Base-by-base conservation (phyloP, 2,113 vertebrate genomes). In the Ageneiosus marmoratus region DNA sequence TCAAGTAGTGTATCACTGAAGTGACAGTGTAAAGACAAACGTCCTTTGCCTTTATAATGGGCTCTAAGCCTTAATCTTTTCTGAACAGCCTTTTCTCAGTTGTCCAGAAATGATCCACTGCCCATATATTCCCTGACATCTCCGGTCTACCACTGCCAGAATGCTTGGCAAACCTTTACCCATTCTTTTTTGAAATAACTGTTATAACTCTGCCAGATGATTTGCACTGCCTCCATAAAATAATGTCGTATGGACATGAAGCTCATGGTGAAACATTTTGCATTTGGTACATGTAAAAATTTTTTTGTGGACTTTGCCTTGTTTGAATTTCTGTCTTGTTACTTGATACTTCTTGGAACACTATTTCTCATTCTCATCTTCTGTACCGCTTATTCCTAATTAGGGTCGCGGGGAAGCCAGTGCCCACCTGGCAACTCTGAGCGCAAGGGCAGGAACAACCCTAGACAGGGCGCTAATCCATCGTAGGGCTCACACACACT, bases 81-180 rank as follows among this genome's bases (percentile, higher is more conserved):
- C 44, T 15, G 24, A 73, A 22, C 13, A 27, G 10, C 12, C 3
- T 73, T 73, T 27, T 73, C 24, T 50, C 44, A 50, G 44, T 69
- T 69, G 65, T 69, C 65, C 20, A 12, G 22, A 69, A 24, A 69
- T 44, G 65, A 69, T 69, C 37, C 37, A 44, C 34, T 69, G 34
- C 37, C 34, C 20, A 41, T 18, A 69, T 69, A 24, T 69, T 69
- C 44, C 32, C 65, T 69, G 37, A 69, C 34, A 69, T 69, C 37
- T 69, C 34, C 44, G 65, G 0, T 69, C 65, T 44, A 44, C 24
- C 65, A 24, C 9, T 41, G 65, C 9, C 67, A n/a, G 67, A 70
- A n/a, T 70, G 37, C 67, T 74, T 50, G 70, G 44, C n/a, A 74
- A 51, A 74, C 27, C 44, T 8, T 74, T 51, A 46, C n/a, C 70